Conservation (phyloP, 2,113 vertebrate genomes). For the Brachyistius frenatus region DNA sequence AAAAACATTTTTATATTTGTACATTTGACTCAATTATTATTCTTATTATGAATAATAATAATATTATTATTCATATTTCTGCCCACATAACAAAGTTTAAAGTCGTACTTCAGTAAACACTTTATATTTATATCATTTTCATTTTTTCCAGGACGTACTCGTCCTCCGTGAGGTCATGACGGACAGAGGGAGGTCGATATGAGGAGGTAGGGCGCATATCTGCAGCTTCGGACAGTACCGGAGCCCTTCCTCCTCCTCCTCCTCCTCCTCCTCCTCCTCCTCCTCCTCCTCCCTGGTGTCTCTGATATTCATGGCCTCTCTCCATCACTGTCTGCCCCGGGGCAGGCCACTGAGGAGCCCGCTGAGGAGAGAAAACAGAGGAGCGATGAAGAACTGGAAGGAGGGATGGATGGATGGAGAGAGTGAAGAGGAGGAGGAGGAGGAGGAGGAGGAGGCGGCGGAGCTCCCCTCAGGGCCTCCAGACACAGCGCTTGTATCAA, state of each 20-base stretch:
- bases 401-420: slow-evolving; percentile 29
- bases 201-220: too few species aligned
- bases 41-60: too few species aligned
- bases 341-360: slow-evolving; percentile 63
- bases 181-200: too few species aligned
- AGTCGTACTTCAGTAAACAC: too few species aligned
- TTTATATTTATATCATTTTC: too few species aligned
- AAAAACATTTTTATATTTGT: too few species aligned
- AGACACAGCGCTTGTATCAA: slow-evolving; percentile 72
- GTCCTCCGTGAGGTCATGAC: too few species aligned
- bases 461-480: slow-evolving; percentile 65
- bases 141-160: too few species aligned
- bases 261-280: too few species aligned
- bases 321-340: slow-evolving; percentile 80
- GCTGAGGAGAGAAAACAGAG: slow-evolving; percentile 64
- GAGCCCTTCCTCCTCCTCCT: neutral
- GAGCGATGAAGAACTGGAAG: neutral
- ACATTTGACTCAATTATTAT: too few species aligned
- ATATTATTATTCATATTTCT: too few species aligned
- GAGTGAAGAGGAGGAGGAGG: neutral
- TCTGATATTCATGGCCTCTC: slow-evolving; percentile 39
- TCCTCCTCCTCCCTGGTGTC: slow-evolving; percentile 15
- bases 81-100: too few species aligned
- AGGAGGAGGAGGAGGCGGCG: neutral
- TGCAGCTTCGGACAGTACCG: slow-evolving; percentile 12